A percentile compares a stretch with the other conserved stretches of the same genome.
Evolutionary conservation across 2,888 invertebrate genomes (phyloP).

Genomic region (Tricholauxania praeusta): DNA sequence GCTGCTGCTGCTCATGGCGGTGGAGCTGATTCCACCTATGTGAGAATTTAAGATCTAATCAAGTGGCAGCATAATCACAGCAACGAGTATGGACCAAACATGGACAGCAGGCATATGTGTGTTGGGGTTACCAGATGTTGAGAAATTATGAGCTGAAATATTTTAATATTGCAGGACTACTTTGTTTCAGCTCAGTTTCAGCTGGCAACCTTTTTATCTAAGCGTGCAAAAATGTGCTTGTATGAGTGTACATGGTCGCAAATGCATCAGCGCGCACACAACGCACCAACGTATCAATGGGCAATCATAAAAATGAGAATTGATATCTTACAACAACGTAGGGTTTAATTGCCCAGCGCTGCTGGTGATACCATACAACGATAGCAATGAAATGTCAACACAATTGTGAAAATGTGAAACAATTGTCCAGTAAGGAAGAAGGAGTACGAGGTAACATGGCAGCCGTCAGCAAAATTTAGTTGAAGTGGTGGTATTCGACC

Average conservation of each 20-base stretch:
- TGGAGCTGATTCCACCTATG: conserved; percentile 4
- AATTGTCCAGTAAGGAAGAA: conserved; percentile 23
- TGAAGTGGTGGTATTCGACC: background rate
- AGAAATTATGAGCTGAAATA: too few relatives aligned
- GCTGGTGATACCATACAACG: conserved; percentile 19
- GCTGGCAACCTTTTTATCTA: too few relatives aligned
- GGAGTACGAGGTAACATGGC: background rate
- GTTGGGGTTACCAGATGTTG: background rate
- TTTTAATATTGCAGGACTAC: too few relatives aligned
- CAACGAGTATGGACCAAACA: background rate
- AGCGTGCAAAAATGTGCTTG: too few relatives aligned
- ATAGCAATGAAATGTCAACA: conserved; percentile 51
- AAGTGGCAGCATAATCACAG: conserved; percentile 46
- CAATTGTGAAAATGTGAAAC: conserved; percentile 42
- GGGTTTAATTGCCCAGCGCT: conserved; percentile 53
- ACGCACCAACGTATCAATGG: conserved; percentile 45
- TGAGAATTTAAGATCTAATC: conserved; percentile 49
- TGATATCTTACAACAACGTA: conserved; percentile 48
- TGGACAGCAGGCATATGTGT: conserved; percentile 10
- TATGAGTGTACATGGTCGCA: too few relatives aligned
- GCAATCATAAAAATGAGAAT: conserved; percentile 57
- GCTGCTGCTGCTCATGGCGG: background rate
- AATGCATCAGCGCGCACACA: background rate
- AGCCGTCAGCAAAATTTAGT: background rate
- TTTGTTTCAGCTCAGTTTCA: too few relatives aligned